A percentile compares a stretch with the other conserved stretches of the same genome.
These are phyloP conservation scores for Hyppa rectilinea DNA, from an alignment of 2,888 invertebrate species.

Conservation along the genomic window DNA sequence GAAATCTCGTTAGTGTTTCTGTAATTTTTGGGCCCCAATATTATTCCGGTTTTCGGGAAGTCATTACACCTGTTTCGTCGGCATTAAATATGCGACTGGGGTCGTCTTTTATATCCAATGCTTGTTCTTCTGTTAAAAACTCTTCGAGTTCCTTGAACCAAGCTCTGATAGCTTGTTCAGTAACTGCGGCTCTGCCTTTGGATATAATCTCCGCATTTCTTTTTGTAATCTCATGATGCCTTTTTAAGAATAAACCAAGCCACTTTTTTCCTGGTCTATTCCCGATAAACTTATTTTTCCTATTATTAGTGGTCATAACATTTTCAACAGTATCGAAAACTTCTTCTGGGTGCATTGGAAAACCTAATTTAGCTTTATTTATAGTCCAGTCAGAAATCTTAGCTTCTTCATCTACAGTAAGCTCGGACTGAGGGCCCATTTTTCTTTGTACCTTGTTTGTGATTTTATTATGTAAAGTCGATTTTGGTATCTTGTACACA, in stretches of 20 bases:
- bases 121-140: slow-evolving; percentile 16
- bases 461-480: slow-evolving; percentile 11
- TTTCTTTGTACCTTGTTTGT: slow-evolving; percentile 18
- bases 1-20: slow-evolving; percentile 27
- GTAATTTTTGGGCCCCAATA: slow-evolving; percentile 36
- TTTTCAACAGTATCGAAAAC: slow-evolving; percentile 25
- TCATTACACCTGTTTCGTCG: slow-evolving; percentile 35
- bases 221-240: slow-evolving; percentile 32
- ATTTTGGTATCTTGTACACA: slow-evolving; percentile 9
- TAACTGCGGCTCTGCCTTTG: slow-evolving; percentile 24
- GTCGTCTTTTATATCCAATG: slow-evolving; percentile 13
- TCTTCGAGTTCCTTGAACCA: slow-evolving; percentile 24
- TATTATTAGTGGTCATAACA: slow-evolving; percentile 10
- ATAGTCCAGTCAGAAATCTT: slow-evolving; percentile 8
- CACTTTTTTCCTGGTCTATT: slow-evolving; percentile 28
- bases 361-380: slow-evolving; percentile 23
- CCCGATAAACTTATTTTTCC: slow-evolving; percentile 13
- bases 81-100: slow-evolving; percentile 30
- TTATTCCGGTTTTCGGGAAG: slow-evolving; percentile 32
- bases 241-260: slow-evolving; percentile 22
- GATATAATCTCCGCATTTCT: slow-evolving; percentile 30
- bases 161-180: slow-evolving; percentile 20
- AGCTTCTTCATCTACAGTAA: slow-evolving; percentile 13
- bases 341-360: slow-evolving; percentile 14
- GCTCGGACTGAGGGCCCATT: slow-evolving; percentile 11